A percentile compares a stretch with the other conserved stretches of the same genome.
Conservation (phyloP, 2,888 invertebrate genomes). For the Kryphioiulus occultus region DNA sequence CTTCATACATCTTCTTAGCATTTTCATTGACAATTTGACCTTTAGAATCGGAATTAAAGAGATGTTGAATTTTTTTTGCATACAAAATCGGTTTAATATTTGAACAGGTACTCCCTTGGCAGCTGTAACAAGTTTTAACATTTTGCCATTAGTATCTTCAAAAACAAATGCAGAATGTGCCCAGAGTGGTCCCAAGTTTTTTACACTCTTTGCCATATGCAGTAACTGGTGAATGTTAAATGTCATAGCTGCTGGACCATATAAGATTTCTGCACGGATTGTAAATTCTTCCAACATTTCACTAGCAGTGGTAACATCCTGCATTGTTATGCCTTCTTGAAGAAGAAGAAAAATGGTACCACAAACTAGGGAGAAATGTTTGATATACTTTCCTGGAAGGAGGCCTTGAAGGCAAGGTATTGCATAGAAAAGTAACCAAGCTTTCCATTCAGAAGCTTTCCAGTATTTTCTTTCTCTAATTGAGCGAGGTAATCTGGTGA, state of each 20-base stretch:
- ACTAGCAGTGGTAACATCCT: neutral
- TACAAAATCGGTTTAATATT: neutral
- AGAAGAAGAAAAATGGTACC: neutral
- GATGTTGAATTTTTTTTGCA: neutral
- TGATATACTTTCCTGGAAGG: neutral
- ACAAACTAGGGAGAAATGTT: neutral
- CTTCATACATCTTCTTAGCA: no score
- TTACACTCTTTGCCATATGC: neutral
- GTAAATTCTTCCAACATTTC: neutral
- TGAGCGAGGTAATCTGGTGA: neutral
- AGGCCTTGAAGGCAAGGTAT: neutral
- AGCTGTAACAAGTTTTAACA: neutral
- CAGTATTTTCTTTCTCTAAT: neutral
- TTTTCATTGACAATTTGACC: no score
- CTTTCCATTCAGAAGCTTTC: neutral
- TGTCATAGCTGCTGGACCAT: neutral
- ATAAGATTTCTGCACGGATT: neutral
- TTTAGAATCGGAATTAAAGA: no score
- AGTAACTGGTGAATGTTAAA: neutral
- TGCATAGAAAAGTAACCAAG: neutral
- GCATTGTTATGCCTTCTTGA: neutral
- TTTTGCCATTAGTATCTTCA: neutral
- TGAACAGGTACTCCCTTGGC: neutral
- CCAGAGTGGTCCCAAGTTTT: neutral
- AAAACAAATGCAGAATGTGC: neutral